Conservation (phyloP, 1,140 invertebrate genomes). For the Drosophila nikananu region DNA sequence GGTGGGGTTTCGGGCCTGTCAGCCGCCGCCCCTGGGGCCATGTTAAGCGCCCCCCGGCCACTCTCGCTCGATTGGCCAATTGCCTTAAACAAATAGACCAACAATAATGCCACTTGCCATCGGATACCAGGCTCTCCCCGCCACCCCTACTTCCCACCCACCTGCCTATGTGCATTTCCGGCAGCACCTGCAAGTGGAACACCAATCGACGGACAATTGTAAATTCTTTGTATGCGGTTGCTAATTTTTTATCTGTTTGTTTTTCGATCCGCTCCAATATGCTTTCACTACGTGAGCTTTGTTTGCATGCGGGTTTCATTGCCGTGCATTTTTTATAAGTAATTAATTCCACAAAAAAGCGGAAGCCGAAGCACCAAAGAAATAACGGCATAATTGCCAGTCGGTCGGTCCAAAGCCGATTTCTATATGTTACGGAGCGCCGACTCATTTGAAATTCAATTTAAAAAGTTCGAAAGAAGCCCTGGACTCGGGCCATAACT, state of each 20-base stretch:
- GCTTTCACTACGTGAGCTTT: conserved; percentile 59
- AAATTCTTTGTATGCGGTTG: conserved; percentile 63
- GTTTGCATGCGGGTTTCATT: conserved; percentile 46
- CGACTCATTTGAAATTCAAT: conserved; percentile 70
- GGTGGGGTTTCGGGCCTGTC: not conserved
- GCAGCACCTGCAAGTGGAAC: conserved; percentile 18
- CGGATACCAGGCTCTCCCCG: not conserved
- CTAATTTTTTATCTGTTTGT: conserved; percentile 53
- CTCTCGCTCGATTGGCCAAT: conserved; percentile 59
- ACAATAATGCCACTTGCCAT: conserved; percentile 57
- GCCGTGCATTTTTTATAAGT: conserved; percentile 59
- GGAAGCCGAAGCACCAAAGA: conserved; percentile 6
- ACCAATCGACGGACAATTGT: conserved; percentile 47
- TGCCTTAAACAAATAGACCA: conserved; percentile 65
- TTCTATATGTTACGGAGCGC: conserved; percentile 37
- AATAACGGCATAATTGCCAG: conserved; percentile 41
- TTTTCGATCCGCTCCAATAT: conserved; percentile 45
- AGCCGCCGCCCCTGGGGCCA: conserved; percentile 25
- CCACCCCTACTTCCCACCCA: not conserved
- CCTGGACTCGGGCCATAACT: conserved; percentile 51
- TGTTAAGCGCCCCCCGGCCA: conserved; percentile 38
- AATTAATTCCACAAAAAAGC: conserved; percentile 53
- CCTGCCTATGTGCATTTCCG: conserved; percentile 23
- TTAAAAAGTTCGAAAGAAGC: conserved; percentile 56
- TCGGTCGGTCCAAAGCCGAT: conserved; percentile 22